Evolutionary conservation across 2,113 vertebrate genomes (phyloP), one percentile per base, ranked within the genome.

Genomic region (Hippoglossus stenolepis): DNA sequence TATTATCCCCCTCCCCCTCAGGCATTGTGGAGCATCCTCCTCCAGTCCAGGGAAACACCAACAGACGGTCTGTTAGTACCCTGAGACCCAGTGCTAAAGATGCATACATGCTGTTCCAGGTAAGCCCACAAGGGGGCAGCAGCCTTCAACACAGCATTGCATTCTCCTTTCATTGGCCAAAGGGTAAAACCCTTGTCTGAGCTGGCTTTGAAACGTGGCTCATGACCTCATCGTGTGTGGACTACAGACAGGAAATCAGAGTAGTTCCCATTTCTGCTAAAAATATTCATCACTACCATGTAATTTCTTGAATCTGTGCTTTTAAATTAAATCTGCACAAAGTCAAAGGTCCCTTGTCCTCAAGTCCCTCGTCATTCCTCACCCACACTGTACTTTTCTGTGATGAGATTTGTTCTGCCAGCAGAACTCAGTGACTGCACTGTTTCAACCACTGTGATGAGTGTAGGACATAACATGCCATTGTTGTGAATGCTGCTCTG

Each of bases 31-130:
- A 97, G 65, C 96, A 96, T 20, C 95, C 95, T 65, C 90, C 94
- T 65, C 93, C 94, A 54, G 87, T 97, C 73, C 96, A 96, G 89
- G 97, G 96, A 74, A 99, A 99, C 80, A 98, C 97, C 91, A 99
- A 98, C 91, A 95, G 98, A 81, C 95, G 98, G 70, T 97, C 96
- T 61, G 96, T 98, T 86, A 98, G 96, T 74, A 97, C 97, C 0
- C 94, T 99, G 86, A 96, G 96, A 82, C 98, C 98, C 28, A 98
- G 98, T 89, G 98, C 98, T 77, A 99, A 98, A 93, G 98, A 99
- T 68, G 97, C 98, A 8, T 99, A 99, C 89, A 99, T 99, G 98
- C 95, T 99, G 80, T 99, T 99, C 88, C 98, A 99, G 97, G 98
- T 99, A 85, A 31, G 67, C 75, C 91, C 90, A 86, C 75, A 66